Evolutionary conservation across 2,113 vertebrate species (phyloP), one percentile per base, ranked within the genome.

Genomic region (Xiphophorus hellerii): DNA sequence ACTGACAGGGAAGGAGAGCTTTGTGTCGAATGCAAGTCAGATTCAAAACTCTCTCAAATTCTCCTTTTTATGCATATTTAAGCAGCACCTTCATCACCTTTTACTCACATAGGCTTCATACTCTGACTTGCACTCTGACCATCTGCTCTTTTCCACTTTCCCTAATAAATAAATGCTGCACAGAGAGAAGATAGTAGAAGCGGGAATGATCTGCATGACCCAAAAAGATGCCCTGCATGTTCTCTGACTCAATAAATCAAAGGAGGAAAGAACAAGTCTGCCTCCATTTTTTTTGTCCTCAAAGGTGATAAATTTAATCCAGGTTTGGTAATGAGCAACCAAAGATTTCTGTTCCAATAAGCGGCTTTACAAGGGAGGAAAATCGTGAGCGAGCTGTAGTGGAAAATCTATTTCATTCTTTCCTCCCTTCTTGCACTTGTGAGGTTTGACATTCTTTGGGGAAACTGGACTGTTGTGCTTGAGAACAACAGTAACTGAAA

Each of bases 251-350:
- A 85, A 92, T 93, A 90, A 90, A 93, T 93, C 92, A 92, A 86
- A 88, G 67, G 63, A n/a, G 51, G 77, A 79, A 61, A 44, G 73
- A 77, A 75, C 86, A 71, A 80, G 87, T 87, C 88, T 67, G 62
- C 85, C 72, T 74, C 78, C 39, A 28, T 85, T 85, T 84, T 82
- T 84, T 82, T 88, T 77, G 84, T 90, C 86, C 86, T 86, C 89
- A 89, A 88, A 90, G 80, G 88, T 92, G 91, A 93, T 92, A 86
- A 93, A 94, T 91, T 88, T 89, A 93, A 90, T 88, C 83, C 75
- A 61, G 83, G 85, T 78, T 69, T 74, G 84, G 87, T 91, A 90
- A 92, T 91, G 92, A 92, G 82, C 92, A 82, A 72, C 70, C 42
- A 66, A 87, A 89, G 90, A 93, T 92, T 88, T 92, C 90, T 88